Percentiles rank a stretch among this genome's conserved stretches.
These are phyloP conservation scores for Castor canadensis DNA, from an alignment of 2,113 vertebrate species.

Conservation along the genomic window DNA sequence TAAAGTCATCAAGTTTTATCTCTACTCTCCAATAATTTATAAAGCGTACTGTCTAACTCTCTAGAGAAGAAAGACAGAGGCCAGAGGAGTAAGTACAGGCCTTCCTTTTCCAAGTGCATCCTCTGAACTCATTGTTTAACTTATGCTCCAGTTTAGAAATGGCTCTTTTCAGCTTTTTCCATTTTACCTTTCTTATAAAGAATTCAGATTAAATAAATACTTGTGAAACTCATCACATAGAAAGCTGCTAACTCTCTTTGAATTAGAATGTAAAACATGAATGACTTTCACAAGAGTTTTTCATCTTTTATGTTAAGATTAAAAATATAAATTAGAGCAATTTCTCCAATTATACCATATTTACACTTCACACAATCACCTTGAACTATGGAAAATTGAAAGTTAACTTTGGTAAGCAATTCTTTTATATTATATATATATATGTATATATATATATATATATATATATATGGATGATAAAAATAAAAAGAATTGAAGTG, in stretches of 20 bases:
- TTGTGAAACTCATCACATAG: not conserved
- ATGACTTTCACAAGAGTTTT: not conserved
- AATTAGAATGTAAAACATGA: not conserved
- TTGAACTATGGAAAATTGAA: not conserved
- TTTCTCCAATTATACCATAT: not conserved
- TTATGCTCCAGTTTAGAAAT: not conserved
- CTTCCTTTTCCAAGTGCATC: not conserved
- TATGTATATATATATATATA: too few relatives aligned
- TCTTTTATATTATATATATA: not conserved
- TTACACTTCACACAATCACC: not conserved
- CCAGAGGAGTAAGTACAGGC: not conserved
- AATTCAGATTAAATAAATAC: not conserved
- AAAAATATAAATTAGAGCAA: not conserved
- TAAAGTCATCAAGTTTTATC: constrained; percentile 27
- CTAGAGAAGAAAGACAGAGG: not conserved
- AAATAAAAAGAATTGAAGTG: not conserved
- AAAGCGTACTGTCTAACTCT: not conserved
- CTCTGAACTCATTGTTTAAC: not conserved
- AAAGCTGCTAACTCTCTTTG: not conserved
- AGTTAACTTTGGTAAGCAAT: not conserved
- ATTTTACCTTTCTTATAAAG: not conserved
- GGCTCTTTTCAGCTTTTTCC: not conserved
- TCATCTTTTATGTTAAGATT: not conserved
- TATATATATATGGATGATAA: too few relatives aligned
- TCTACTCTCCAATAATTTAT: not conserved